These are phyloP conservation scores for Lota lota DNA, from an alignment of 2,113 vertebrate species.

Conservation along the genomic window DNA sequence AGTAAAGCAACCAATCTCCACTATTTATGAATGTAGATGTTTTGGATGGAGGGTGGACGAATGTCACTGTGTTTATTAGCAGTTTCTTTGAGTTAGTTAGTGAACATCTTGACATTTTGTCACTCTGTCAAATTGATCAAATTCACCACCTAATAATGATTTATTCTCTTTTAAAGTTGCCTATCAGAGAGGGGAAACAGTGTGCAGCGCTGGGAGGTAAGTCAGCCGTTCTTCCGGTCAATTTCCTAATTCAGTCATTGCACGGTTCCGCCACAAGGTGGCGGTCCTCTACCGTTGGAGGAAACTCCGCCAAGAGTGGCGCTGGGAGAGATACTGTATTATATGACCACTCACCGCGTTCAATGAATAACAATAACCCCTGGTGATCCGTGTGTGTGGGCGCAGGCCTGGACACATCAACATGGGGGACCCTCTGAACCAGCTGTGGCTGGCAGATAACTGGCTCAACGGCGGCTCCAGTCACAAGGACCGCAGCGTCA, in stretches of 20 bases:
- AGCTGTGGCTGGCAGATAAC: conserved; percentile 91
- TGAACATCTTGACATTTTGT: too few species aligned
- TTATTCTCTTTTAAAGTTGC: conserved; percentile 77
- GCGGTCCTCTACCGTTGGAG: conserved; percentile 43
- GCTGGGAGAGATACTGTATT: too few species aligned
- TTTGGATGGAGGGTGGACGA: too few species aligned
- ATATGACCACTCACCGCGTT: not conserved
- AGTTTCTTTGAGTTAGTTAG: too few species aligned
- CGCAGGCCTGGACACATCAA: conserved; percentile 88
- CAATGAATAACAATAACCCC: too few species aligned
- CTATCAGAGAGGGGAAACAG: conserved; percentile 92
- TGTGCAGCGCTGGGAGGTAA: conserved; percentile 90
- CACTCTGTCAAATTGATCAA: too few species aligned
- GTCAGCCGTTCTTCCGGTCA: conserved; percentile 32
- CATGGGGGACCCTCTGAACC: conserved; percentile 84
- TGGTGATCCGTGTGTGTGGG: conserved; percentile 22
- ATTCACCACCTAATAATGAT: conserved; percentile 1
- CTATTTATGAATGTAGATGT: too few species aligned
- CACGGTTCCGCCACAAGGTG: conserved; percentile 42
- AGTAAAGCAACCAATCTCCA: too few species aligned
- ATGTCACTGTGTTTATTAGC: too few species aligned
- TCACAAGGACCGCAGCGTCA: conserved; percentile 93
- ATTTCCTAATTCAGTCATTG: conserved; percentile 25
- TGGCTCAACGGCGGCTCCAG: conserved; percentile 92
- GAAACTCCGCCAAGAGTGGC: not conserved